Base-by-base conservation (phyloP, 1,140 invertebrate genomes). In the Leucophenga varia region DNA sequence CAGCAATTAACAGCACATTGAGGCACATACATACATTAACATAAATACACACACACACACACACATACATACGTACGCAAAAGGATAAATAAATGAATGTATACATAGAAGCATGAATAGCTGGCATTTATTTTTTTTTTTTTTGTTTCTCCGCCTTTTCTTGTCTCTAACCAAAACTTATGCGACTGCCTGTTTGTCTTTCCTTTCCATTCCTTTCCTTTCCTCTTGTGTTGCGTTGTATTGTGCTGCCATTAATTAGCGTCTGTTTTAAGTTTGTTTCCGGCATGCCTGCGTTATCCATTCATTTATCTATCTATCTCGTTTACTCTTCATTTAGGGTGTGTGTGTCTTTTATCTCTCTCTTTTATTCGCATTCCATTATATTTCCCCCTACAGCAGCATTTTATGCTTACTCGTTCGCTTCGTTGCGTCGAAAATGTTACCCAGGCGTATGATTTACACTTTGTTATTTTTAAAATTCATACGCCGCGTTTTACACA, bases 391-490 rank as follows among this genome's bases (percentile, higher is more conserved):
- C n/a, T n/a, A n/a, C n/a, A n/a, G n/a, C n/a, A n/a, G 14, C 21
- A 22, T 31, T 8, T 31, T 7, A 22, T 4, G 46, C 12, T 30
- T 35, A 25, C n/a, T 2, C 17, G 8, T 12, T 25, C 20, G 6
- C 22, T 21, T 10, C 47, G 14, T 18, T 30, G 41, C 55, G 44
- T 38, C 48, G 35, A 42, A 50, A 56, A 55, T 61, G 39, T 47
- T 43, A 45, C 53, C 50, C 51, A 61, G 45, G 52, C 61, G 59
- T 65, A 65, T 65, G 61, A 68, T 67, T 67, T 67, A 68, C 59
- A 63, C 59, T 64, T 64, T 67, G 63, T 68, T 67, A 67, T 67
- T 67, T 67, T 68, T 67, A 63, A 63, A 55, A 64, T 63, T 55
- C 17, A 43, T 37, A 43, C 52, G 54, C 56, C 63, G 59, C 63